Base-by-base conservation (phyloP, 2,113 vertebrate genomes). In the Eulemur rufifrons region DNA sequence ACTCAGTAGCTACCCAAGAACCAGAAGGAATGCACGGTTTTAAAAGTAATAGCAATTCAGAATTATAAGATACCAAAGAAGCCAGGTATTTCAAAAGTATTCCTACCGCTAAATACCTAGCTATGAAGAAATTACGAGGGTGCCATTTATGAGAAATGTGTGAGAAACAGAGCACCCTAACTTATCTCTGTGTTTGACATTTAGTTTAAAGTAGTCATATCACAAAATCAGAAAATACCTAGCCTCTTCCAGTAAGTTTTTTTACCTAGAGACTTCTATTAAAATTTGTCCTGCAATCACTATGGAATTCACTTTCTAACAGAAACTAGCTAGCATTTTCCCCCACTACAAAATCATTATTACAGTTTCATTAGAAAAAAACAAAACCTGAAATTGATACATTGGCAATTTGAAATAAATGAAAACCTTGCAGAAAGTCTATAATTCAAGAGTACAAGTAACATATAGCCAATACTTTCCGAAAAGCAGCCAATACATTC, bases 21-120 rank as follows among this genome's bases (percentile, higher is more conserved):
- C 45, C 61, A 97, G 61, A 66, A 52, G 50, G 85, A 97, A 97
- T 56, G 18, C 25, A 89, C 50, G 90, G 47, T 52, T 95, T 97
- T 92, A 89, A 96, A 92, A 69, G 84, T 11, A 47, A 56, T 34
- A 95, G 0, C 18, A 64, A 39, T 15, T 34, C 34, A 3, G 21
- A 66, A 47, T 74, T 21, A 39, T 42, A 64, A 69, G 69, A 64
- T 2, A 64, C 54, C 80, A 47, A 81, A 76, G 14, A 73, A 77
- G 29, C 17, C 61, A 45, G 54, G 47, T 39, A 25, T 42, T 74
- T 86, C 68, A 27, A 54, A 94, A 89, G 84, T 32, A 52, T 69
- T 45, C 37, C 34, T 21, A 61, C 59, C 59, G 68, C 71, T 68
- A 11, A 87, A 11, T 18, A 81, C 52, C 3, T 5, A 4, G 45